A percentile compares a stretch with the other conserved stretches of the same genome.
These are phyloP conservation scores for Plemyria rubiginata DNA, from an alignment of 2,888 invertebrate genomes.

Conservation along the genomic window DNA sequence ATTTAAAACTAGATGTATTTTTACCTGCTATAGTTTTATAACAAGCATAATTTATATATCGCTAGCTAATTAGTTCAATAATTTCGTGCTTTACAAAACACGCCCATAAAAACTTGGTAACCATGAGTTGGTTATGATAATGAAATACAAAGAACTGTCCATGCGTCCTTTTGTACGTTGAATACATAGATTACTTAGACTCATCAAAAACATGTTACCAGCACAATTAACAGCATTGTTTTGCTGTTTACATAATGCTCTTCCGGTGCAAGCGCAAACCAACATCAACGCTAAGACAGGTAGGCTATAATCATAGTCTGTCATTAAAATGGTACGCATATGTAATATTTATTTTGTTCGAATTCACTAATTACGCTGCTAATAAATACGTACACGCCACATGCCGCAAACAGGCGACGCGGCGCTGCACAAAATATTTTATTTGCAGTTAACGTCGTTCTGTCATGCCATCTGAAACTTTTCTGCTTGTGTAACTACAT, in stretches of 20 bases:
- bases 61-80: not conserved
- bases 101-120: not conserved
- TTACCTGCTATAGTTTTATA: not conserved
- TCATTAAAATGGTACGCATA: conserved; percentile 78
- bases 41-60: too few relatives aligned
- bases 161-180: not conserved
- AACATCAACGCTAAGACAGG: conserved; percentile 45
- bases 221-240: conserved; percentile 32
- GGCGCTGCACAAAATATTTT: conserved; percentile 65
- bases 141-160: not conserved
- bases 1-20: not conserved
- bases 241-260: conserved; percentile 31
- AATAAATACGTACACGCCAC: conserved; percentile 79
- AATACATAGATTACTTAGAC: conserved; percentile 30
- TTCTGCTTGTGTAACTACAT: conserved; percentile 60
- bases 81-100: not conserved
- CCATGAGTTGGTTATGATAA: not conserved
- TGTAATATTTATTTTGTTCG: conserved; percentile 82
- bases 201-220: conserved; percentile 43
- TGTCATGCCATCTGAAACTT: conserved; percentile 59
- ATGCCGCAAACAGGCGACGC: conserved; percentile 71
- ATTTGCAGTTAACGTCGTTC: conserved; percentile 62
- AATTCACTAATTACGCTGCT: conserved; percentile 79
- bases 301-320: conserved; percentile 47
- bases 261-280: conserved; percentile 52